Conservation (phyloP, 2,113 vertebrate genomes). For the Canis aureus region DNA sequence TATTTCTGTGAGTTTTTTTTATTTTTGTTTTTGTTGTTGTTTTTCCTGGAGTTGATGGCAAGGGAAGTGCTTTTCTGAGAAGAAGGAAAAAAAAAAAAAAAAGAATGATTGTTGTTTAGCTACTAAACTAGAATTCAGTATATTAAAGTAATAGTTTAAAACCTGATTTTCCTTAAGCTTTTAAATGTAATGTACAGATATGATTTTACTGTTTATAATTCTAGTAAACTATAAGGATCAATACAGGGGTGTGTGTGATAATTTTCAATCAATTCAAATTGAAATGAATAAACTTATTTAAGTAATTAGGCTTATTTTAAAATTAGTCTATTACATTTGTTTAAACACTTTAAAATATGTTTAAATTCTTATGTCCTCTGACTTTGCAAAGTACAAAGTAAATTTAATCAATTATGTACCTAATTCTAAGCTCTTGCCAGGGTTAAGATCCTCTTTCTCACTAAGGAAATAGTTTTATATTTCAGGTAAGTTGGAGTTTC, state of each 20-base stretch:
- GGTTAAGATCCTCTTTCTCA: background rate
- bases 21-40: background rate
- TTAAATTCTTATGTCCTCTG: constrained; percentile 5
- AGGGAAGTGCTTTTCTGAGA: background rate
- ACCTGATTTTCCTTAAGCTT: background rate
- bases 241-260: background rate
- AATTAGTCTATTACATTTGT: background rate
- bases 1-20: background rate
- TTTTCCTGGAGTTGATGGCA: background rate
- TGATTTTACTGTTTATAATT: constrained; percentile 43
- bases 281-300: constrained; percentile 44
- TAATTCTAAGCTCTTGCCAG: constrained; percentile 13
- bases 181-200: background rate
- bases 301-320: constrained; percentile 35
- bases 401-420: background rate
- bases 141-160: constrained; percentile 43
- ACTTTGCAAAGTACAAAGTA: constrained; percentile 10
- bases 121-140: constrained; percentile 14
- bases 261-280: constrained; percentile 7
- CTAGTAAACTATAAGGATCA: constrained; percentile 13
- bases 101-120: background rate
- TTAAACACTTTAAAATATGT: constrained; percentile 21
- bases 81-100: background rate
- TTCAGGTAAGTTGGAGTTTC: background rate
- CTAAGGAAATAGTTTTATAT: background rate